Evolutionary conservation across 2,113 vertebrate species (phyloP), one percentile per base, ranked within the genome.

Genomic region (Oryzias celebensis): DNA sequence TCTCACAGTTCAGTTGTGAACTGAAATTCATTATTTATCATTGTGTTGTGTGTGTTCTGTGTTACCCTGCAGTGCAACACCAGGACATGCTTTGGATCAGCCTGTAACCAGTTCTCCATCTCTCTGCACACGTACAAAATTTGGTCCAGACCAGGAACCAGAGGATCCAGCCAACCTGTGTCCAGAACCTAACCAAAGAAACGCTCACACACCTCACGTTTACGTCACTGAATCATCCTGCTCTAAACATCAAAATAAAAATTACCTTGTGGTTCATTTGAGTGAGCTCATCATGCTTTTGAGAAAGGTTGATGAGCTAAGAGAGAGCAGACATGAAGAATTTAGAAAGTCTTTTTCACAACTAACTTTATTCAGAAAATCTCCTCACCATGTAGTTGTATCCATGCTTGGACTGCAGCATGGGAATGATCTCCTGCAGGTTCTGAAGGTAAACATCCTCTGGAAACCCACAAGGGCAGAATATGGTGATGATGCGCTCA

Each of bases 271-370:
- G 88, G 78, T 92, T 95, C 77, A 94, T 92, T 63, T 88, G 92
- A 3, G 88, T 71, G 28, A 98, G 92, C 28, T 92, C 87, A 7
- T 91, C 87, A 12, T 88, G 93, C 81, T 89, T 94, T 62, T 94
- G 93, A 3, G 96, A 96, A 55, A 98, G 89, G 76, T 97, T 98
- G 69, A 98, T 82, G n/a, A 98, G 89, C 96, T 98, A n/a, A 36
- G 36, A 16, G 22, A 61, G n/a, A 36, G 7, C 36, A 58, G 17
- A 56, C 7, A 6, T 20, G 17, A 6, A 20, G 16, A 18, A 8
- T 47, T 47, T 18, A 47, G 7, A 47, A n/a, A 47, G 1, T 2
- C 12, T 36, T 48, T 12, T 45, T 45, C 3, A 47, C 5, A 47
- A 12, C 36, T 47, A 17, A 47, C 14, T n/a, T 18, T 18, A 2